Base-by-base conservation (phyloP, 2,888 invertebrate species). In the Rotaria socialis region DNA sequence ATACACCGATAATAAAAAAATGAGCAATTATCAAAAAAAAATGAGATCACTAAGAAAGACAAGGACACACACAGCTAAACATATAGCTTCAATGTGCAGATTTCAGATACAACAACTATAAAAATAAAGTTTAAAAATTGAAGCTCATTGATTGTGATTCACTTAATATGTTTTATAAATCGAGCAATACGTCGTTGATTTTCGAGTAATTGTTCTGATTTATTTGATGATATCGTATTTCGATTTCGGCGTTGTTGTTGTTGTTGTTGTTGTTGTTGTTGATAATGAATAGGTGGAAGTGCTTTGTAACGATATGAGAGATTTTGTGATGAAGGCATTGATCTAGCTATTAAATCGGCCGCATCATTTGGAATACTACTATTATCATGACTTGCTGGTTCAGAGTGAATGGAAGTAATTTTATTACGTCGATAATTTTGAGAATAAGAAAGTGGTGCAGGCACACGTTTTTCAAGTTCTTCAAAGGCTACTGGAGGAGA, bases 151-250 rank as follows among this genome's bases (percentile, higher is more conserved):
- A 22, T 5, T 7, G 7, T 55, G 55, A 55, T 27, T 67, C 16
- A 80, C n/a, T 80, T 80, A 4, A 80, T 80, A 10, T 80, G 43
- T 47, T n/a, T 80, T 14, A 80, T 80, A 80, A 80, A 80, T n/a
- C 80, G 80, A n/a, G 35, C 80, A n/a, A 80, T 80, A n/a, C 80
- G 43, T 10, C 80, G 47, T 80, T 80, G 80, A 80, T 47, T 80
- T 47, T 80, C 41, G 35, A 80, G 80, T 24, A 80, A 10, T n/a
- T 24, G 43, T 47, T 80, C 80, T n/a, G 43, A n/a, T 47, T 47
- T 80, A 80, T 80, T 80, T 11, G 47, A 80, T 80, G 47, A 80
- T 80, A 3, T 2, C 24, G 19, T 24, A n/a, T 47, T 11, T n/a
- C 16, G 8, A 80, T 47, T 47, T 47, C 80, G 47, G n/a, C n/a